Conservation (phyloP, 2,113 vertebrate species). For the Vanacampus margaritifer region DNA sequence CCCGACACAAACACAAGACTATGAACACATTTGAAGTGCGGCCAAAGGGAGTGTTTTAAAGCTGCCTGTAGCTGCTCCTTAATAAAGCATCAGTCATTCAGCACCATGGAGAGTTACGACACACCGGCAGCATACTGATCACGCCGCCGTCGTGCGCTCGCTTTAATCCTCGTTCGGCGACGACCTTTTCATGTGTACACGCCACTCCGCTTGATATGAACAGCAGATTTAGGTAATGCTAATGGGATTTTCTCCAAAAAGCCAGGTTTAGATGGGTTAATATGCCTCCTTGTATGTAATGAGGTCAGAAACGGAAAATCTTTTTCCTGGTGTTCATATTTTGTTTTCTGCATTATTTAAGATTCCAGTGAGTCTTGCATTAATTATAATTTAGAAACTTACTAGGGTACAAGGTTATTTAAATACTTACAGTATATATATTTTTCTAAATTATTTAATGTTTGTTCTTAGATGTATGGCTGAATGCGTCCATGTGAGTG, state of each 20-base stretch:
- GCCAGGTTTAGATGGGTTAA: conserved; percentile 27
- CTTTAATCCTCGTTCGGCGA: conserved; percentile 28
- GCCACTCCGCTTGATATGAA: conserved; percentile 31
- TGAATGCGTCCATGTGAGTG: too few species aligned
- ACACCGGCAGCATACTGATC: conserved; percentile 28
- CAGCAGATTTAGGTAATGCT: conserved; percentile 45
- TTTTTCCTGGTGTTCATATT: conserved; percentile 4
- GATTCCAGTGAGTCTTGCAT: not conserved
- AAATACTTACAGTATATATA: not conserved
- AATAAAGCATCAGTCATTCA: conserved; percentile 44
- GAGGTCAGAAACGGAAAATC: conserved; percentile 16
- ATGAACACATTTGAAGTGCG: conserved; percentile 19
- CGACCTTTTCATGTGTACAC: conserved; percentile 15
- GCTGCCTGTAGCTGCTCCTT: conserved; percentile 9
- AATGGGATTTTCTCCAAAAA: conserved; percentile 47
- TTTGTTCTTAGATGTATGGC: not conserved
- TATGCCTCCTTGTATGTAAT: conserved; percentile 14
- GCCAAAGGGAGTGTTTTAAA: conserved; percentile 20
- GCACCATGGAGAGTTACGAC: conserved; percentile 44
- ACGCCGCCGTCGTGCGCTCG: not conserved
- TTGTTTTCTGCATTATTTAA: conserved; percentile 4
- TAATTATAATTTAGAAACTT: not conserved
- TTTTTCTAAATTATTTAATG: not conserved
- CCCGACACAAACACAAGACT: conserved; percentile 22
- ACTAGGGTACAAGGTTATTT: not conserved